Evolutionary conservation across 2,797 vertebrate species (phyloP), one percentile per base, ranked within the genome.

Genomic region (Kryptopterus vitreolus): DNA sequence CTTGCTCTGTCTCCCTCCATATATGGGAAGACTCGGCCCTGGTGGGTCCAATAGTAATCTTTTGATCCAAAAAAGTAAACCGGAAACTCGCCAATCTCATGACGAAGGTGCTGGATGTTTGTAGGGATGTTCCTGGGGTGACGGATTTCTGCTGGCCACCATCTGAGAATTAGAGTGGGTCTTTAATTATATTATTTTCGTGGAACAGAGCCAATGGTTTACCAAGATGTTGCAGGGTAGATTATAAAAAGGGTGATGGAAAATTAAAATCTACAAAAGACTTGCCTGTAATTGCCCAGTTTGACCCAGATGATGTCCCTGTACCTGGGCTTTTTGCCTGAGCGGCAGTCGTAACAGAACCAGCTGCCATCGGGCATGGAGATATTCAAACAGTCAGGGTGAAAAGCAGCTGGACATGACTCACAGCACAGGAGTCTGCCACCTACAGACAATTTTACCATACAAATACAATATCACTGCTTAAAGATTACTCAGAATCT

Each of bases 11-110:
- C 98, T 80, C 98, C 98, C 88, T 99, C 98, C 96, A 99, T 95
- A 87, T 99, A 99, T 1, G 98, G 98, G 89, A 99, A 99, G 50
- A 98, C 97, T 65, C 98, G 92, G 0, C 96, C 98, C 91, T 99
- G 98, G 88, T 99, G 96, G 0, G 97, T 99, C 97, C 98, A 99
- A 89, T 98, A 99, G 89, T 98, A 99, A 92, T 99, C 98, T 90
- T 96, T 98, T 82, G 98, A 99, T 82, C 98, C 98, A 76, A 99
- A 99, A 91, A 99, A 99, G 93, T 96, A 98, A 81, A 99, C 97
- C 0, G 98, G 98, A 86, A 99, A 99, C 92, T 99, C 98, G 87
- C 98, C 98, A 10, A 98, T 95, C 92, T 96, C 95, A 31, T 99
- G 98, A 62, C 96, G 96, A 91, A 99, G 96, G 92, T 98, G 97